Evolutionary conservation across 2,113 vertebrate genomes (phyloP).

Genomic region (Rhinopomastus cyanomelas): DNA sequence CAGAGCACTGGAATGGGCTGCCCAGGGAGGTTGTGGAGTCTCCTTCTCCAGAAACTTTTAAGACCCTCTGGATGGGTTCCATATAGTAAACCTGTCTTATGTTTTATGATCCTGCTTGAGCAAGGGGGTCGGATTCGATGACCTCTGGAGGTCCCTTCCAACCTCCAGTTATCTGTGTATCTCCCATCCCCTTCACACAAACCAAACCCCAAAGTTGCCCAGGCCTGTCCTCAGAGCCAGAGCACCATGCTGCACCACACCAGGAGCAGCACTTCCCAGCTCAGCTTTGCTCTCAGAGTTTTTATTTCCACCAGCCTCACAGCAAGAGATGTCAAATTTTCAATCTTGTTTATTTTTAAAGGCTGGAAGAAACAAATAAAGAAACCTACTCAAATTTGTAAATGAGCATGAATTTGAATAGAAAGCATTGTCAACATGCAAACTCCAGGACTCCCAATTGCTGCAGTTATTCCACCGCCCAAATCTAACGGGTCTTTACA

Average conservation of each 20-base stretch:
- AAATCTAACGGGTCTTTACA: background rate
- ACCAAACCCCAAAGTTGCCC: no score
- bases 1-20: no score
- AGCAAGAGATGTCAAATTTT: fast-evolving
- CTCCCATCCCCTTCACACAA: background rate
- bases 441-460: background rate
- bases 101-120: no score
- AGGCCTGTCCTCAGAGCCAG: background rate
- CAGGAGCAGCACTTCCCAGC: fast-evolving
- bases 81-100: no score
- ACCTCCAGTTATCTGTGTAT: no score
- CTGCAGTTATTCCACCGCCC: background rate
- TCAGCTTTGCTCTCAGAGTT: background rate
- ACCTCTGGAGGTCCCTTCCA: no score
- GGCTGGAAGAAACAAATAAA: background rate
- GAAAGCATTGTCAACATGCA: background rate
- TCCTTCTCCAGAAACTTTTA: no score
- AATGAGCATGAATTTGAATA: background rate
- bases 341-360: background rate
- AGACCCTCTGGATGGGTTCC: no score
- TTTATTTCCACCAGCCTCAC: background rate
- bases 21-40: no score
- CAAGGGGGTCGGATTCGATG: no score
- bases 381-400: background rate
- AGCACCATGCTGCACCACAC: fast-evolving